Evolutionary conservation across 2,797 vertebrate species (phyloP).

Genomic region (Onychomys torridus): DNA sequence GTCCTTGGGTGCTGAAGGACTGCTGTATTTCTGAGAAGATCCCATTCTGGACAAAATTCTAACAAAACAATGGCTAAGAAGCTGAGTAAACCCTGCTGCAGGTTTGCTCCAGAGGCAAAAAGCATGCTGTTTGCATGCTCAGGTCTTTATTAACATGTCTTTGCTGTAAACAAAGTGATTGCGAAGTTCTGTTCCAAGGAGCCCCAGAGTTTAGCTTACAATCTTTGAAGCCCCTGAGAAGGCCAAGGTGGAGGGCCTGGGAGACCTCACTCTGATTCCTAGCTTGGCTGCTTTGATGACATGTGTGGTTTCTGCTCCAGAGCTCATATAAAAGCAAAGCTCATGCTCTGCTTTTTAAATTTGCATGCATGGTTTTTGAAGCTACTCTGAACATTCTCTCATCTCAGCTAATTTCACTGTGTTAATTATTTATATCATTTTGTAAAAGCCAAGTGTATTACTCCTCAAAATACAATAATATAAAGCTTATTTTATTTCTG

Average conservation of each 20-base stretch:
- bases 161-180: neutral
- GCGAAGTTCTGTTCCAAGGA: neutral
- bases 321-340: neutral
- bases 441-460: neutral
- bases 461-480: neutral
- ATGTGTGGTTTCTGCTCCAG: neutral
- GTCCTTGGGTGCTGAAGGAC: neutral
- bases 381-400: neutral
- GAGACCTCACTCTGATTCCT: accelerated
- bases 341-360: neutral
- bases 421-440: neutral
- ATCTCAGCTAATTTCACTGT: neutral
- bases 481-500: neutral
- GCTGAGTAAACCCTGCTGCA: neutral
- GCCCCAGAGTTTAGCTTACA: neutral
- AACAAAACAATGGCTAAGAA: neutral
- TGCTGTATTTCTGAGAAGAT: neutral
- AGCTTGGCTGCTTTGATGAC: accelerated
- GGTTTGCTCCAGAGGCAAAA: neutral
- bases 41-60: neutral
- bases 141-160: neutral
- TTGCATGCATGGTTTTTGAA: neutral
- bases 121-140: accelerated
- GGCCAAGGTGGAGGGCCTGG: accelerated
- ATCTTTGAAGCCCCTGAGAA: accelerated